Percentiles rank a stretch among this genome's conserved stretches.
phyloP scores from a whole-genome alignment of 2,113 vertebrate genomes.

The Noctilio leporinus region DNA sequence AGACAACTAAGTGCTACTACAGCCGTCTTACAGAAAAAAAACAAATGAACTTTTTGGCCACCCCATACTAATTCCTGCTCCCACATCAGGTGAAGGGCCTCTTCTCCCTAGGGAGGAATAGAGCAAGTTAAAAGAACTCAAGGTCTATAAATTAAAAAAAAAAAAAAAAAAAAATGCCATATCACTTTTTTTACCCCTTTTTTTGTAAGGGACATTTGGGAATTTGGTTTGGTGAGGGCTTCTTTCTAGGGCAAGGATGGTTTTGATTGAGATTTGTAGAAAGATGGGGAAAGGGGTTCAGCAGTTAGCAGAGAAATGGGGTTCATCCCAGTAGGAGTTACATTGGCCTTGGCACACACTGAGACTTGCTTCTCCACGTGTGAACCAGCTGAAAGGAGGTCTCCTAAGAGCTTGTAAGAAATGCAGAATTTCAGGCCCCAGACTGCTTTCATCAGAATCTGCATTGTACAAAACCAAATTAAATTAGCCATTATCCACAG shows the following conservation, averaged over 20 bases:
- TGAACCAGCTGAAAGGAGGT: background rate
- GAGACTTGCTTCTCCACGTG: background rate
- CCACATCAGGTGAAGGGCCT: background rate
- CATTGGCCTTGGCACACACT: background rate
- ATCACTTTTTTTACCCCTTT: background rate
- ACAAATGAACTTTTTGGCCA: too few species aligned
- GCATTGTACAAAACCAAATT: background rate
- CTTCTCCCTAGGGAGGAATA: background rate
- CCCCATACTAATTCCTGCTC: background rate
- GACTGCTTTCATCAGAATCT: background rate
- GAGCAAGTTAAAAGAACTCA: background rate
- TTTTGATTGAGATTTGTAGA: background rate
- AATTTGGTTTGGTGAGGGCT: background rate
- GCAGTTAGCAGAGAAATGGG: background rate
- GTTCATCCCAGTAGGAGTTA: background rate
- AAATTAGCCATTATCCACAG: background rate
- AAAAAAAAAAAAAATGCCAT: background rate
- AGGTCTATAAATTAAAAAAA: background rate
- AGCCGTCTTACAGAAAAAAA: too few species aligned
- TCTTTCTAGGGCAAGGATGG: background rate
- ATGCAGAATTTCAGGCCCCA: background rate
- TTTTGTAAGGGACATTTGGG: background rate
- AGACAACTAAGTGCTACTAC: too few species aligned
- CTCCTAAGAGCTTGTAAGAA: background rate
- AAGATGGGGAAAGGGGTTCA: background rate